A percentile compares a stretch with the other conserved stretches of the same genome.
Evolutionary conservation across 2,113 vertebrate species (phyloP).

Genomic region (Merops nubicus): DNA sequence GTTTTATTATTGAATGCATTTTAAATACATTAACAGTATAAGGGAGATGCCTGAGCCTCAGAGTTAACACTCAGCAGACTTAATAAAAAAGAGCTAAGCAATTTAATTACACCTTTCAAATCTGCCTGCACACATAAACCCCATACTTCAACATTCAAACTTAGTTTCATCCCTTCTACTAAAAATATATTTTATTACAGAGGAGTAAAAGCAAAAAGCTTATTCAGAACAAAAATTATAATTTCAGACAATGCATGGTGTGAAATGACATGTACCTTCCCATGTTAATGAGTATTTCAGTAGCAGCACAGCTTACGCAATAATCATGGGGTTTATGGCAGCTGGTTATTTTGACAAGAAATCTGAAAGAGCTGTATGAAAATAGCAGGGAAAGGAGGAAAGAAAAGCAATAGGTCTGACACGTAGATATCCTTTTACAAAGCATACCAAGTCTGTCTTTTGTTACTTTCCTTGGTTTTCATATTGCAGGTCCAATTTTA

Average conservation of each 20-base stretch:
- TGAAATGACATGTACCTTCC: constrained; percentile 65
- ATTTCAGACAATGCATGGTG: constrained; percentile 59
- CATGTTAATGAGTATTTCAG: constrained; percentile 64
- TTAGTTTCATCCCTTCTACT: constrained; percentile 45
- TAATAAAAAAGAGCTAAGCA: neutral
- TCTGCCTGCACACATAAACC: constrained; percentile 11
- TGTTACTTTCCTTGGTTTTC: neutral
- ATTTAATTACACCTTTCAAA: constrained; percentile 68
- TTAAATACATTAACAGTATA: neutral
- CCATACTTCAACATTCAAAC: constrained; percentile 30
- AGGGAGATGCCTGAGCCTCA: neutral
- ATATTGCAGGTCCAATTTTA: neutral
- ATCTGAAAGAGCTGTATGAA: constrained; percentile 27
- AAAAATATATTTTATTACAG: constrained; percentile 65
- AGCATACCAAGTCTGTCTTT: neutral
- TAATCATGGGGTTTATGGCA: constrained; percentile 63
- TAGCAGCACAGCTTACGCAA: constrained; percentile 41
- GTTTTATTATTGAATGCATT: neutral
- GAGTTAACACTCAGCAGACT: neutral
- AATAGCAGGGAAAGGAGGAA: constrained; percentile 44
- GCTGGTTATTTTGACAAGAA: constrained; percentile 65
- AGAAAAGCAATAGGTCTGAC: constrained; percentile 48
- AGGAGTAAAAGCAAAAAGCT: constrained; percentile 51
- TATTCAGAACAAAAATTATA: constrained; percentile 61
- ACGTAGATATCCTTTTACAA: neutral